Conservation (phyloP, 2,113 vertebrate genomes). For the Rhinogobius similis region DNA sequence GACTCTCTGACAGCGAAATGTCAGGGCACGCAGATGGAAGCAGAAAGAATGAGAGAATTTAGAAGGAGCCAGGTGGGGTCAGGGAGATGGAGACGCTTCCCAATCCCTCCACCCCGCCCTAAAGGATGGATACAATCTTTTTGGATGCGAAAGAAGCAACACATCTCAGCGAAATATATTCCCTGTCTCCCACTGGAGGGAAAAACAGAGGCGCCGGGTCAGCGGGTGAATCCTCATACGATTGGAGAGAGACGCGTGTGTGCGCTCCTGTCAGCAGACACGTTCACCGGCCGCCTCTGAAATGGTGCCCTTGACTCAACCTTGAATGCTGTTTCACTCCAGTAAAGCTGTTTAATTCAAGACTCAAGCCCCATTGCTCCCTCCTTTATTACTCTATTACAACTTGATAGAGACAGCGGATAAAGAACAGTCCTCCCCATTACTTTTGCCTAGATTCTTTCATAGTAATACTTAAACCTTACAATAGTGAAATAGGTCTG, state of each 20-base stretch:
- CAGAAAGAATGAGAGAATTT: slow-evolving; percentile 39
- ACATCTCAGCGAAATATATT: slow-evolving; percentile 52
- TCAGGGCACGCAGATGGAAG: slow-evolving; percentile 62
- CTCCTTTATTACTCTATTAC: slow-evolving; percentile 18
- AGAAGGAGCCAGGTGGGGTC: slow-evolving; percentile 44
- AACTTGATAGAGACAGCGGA: slow-evolving; percentile 18
- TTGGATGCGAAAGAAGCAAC: slow-evolving; percentile 54
- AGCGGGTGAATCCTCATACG: slow-evolving; percentile 62
- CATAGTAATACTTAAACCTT: background rate
- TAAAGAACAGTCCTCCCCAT: background rate
- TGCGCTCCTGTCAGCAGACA: slow-evolving; percentile 40
- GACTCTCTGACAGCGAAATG: slow-evolving; percentile 74
- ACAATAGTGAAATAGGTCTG: background rate
- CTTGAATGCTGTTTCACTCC: slow-evolving; percentile 62
- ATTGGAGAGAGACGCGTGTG: slow-evolving; percentile 31
- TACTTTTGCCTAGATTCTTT: background rate
- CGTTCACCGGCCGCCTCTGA: slow-evolving; percentile 41
- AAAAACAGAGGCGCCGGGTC: slow-evolving; percentile 53
- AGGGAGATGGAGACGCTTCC: slow-evolving; percentile 56
- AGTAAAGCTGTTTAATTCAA: slow-evolving; percentile 52
- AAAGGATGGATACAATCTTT: slow-evolving; percentile 51
- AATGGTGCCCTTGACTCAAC: slow-evolving; percentile 68
- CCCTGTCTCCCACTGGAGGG: slow-evolving; percentile 56
- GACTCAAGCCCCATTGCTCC: slow-evolving; percentile 40
- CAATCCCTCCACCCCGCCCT: slow-evolving; percentile 43